Percentiles rank a stretch among this genome's conserved stretches.
phyloP scores from a whole-genome alignment of 1,140 invertebrate genomes.

The Neotoxoptera formosana region DNA sequence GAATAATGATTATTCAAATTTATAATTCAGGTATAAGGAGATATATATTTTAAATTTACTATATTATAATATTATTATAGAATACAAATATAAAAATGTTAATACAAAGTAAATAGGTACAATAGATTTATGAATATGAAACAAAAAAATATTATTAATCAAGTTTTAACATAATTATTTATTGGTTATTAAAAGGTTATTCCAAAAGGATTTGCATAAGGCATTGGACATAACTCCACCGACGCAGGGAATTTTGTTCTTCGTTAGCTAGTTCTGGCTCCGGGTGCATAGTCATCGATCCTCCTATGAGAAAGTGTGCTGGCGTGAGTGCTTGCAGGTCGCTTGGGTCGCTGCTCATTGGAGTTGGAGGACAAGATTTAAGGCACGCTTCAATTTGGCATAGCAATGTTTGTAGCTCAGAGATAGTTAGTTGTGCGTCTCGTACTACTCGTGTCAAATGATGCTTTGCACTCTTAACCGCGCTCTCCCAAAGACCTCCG shows the following conservation, averaged over 20 bases:
- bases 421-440: constrained; percentile 59
- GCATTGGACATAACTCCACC: background rate
- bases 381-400: background rate
- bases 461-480: constrained; percentile 61
- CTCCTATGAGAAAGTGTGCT: background rate
- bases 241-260: background rate
- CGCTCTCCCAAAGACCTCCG: constrained; percentile 58
- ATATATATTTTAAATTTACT: too few relatives aligned
- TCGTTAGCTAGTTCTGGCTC: background rate
- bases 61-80: too few relatives aligned
- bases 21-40: too few relatives aligned
- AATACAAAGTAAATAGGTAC: too few relatives aligned
- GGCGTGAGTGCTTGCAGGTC: background rate
- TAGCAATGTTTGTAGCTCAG: background rate
- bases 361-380: background rate
- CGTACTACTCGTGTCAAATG: constrained; percentile 60
- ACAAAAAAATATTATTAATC: too few relatives aligned
- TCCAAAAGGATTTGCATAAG: background rate
- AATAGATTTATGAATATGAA: too few relatives aligned
- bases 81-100: too few relatives aligned
- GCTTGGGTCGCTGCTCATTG: background rate
- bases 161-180: too few relatives aligned
- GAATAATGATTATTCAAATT: too few relatives aligned
- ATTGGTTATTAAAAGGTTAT: too few relatives aligned
- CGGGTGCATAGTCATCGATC: background rate